A percentile compares a stretch with the other conserved stretches of the same genome.
phyloP scores from a whole-genome alignment of 2,113 vertebrate genomes.

The Pedionomus torquatus region DNA sequence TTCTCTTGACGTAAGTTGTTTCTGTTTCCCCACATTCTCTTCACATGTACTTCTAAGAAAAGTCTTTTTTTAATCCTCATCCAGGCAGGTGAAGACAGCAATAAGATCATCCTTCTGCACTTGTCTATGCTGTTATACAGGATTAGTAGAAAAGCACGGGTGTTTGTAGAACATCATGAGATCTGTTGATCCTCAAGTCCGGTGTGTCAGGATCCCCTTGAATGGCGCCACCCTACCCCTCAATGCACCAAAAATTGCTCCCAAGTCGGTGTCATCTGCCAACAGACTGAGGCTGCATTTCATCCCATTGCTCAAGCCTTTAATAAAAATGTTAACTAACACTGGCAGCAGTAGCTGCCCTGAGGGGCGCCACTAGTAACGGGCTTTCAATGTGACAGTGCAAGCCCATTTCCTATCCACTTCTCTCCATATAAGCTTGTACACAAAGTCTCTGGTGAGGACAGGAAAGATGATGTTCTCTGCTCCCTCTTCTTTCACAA shows the following conservation, averaged over 20 bases:
- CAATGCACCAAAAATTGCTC: fast-evolving
- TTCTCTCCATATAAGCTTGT: neutral
- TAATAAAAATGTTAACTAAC: neutral
- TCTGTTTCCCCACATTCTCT: neutral
- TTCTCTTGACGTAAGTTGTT: neutral
- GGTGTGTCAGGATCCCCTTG: neutral
- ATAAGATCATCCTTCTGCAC: fast-evolving
- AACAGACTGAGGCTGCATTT: neutral
- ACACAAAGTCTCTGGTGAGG: neutral
- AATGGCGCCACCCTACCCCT: neutral
- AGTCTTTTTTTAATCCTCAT: neutral
- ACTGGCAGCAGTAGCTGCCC: neutral
- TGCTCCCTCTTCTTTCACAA: neutral
- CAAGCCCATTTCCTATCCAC: neutral
- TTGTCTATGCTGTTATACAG: neutral
- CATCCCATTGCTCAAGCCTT: neutral
- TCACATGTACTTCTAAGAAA: neutral
- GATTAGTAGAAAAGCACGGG: neutral
- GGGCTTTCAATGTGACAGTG: fast-evolving
- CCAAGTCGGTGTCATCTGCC: neutral
- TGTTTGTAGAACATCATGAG: neutral
- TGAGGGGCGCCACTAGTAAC: neutral
- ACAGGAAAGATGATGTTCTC: neutral
- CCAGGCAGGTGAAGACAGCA: neutral
- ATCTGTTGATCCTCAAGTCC: neutral